phyloP scores from a whole-genome alignment of 2,797 vertebrate genomes.

The Gadopsis bispinosus region DNA sequence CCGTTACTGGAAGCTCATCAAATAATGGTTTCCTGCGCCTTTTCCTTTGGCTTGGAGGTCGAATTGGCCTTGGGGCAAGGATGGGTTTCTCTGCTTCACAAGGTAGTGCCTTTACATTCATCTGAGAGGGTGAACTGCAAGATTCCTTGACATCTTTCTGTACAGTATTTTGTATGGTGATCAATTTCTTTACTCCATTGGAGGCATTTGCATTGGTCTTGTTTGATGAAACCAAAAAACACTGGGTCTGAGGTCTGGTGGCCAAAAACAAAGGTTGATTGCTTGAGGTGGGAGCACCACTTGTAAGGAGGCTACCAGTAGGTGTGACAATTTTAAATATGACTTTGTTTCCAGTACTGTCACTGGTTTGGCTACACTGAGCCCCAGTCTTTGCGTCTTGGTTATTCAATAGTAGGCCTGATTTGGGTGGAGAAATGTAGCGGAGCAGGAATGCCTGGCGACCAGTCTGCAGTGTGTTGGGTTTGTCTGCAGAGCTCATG shows the following conservation, averaged over 20 bases:
- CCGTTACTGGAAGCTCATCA: constrained; percentile 83
- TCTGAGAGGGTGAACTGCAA: constrained; percentile 49
- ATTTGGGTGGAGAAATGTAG: constrained; percentile 85
- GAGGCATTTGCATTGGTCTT: constrained; percentile 69
- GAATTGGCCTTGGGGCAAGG: constrained; percentile 71
- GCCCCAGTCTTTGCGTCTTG: constrained; percentile 72
- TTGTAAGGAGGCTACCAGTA: constrained; percentile 75
- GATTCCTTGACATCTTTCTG: constrained; percentile 69
- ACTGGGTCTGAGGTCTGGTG: constrained; percentile 83
- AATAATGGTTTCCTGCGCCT: constrained; percentile 87
- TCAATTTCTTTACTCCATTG: constrained; percentile 72
- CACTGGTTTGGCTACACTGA: constrained; percentile 66
- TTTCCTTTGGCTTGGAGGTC: constrained; percentile 88
- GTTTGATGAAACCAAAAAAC: constrained; percentile 83
- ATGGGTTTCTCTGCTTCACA: constrained; percentile 69
- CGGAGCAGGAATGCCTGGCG: constrained; percentile 86
- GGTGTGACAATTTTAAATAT: constrained; percentile 85
- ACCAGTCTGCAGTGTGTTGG: constrained; percentile 74
- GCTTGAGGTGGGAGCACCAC: constrained; percentile 62
- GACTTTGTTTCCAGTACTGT: constrained; percentile 81
- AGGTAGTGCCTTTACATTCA: constrained; percentile 50
- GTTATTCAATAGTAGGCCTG: constrained; percentile 77
- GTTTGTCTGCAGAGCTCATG: constrained; percentile 76
- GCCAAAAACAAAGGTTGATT: constrained; percentile 83
- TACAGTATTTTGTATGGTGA: constrained; percentile 60